Conservation (phyloP, 2,888 invertebrate species). For the Pyrrhosoma nymphula region DNA sequence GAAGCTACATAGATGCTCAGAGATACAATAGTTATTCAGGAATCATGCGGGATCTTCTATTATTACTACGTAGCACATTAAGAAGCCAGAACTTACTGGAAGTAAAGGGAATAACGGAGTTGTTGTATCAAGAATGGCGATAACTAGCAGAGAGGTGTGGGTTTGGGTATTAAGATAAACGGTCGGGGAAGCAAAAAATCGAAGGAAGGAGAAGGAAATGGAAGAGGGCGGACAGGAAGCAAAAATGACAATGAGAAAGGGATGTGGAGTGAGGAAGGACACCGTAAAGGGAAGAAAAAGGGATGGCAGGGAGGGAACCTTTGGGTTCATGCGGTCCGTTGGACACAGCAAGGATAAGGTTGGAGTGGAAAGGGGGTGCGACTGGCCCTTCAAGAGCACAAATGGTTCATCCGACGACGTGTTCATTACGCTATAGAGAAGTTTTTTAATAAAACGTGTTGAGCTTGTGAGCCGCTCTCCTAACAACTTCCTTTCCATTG, state of each 20-base stretch:
- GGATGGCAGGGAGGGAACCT: neutral
- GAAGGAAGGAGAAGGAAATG: neutral
- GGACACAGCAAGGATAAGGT: neutral
- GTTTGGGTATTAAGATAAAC: too few species aligned
- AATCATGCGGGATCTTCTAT: too few species aligned
- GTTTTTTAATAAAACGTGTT: neutral
- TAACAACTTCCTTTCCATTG: neutral
- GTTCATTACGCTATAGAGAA: neutral
- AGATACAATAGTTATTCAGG: too few species aligned
- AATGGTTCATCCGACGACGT: neutral
- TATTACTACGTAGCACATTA: too few species aligned
- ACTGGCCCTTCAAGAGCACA: neutral
- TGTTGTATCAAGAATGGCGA: too few species aligned
- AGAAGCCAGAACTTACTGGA: too few species aligned
- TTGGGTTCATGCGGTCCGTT: neutral
- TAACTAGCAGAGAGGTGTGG: too few species aligned
- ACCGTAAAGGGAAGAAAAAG: neutral
- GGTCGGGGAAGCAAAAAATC: neutral
- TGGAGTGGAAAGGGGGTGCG: neutral
- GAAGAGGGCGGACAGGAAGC: neutral
- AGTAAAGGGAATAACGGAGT: too few species aligned
- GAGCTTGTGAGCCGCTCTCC: neutral
- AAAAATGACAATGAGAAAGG: neutral
- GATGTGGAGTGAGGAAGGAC: neutral
- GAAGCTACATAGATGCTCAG: too few species aligned